These are phyloP conservation scores for Xyliphius kryptos DNA, from an alignment of 2,113 vertebrate genomes.

Conservation along the genomic window DNA sequence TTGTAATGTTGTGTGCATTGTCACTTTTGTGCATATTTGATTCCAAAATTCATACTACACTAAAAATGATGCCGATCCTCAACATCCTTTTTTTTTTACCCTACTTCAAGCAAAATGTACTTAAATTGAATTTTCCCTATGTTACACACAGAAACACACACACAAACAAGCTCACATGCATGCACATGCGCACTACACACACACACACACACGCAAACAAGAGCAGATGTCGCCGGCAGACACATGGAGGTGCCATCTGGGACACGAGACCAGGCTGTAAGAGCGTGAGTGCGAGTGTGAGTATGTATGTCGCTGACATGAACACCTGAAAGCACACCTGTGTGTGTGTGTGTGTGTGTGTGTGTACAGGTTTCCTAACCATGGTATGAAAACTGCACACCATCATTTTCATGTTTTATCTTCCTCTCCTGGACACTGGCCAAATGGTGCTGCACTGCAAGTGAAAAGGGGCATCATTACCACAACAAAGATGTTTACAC, in stretches of 20 bases:
- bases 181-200: constrained; percentile 7
- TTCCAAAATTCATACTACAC: too few species aligned
- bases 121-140: too few species aligned
- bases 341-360: constrained; percentile 51
- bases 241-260: constrained; percentile 71
- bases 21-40: too few species aligned
- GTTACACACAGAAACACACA: neutral
- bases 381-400: constrained; percentile 73
- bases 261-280: constrained; percentile 40
- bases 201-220: constrained; percentile 39
- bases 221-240: constrained; percentile 73
- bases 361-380: constrained; percentile 42
- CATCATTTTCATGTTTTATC: constrained; percentile 74
- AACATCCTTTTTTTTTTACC: too few species aligned
- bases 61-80: too few species aligned
- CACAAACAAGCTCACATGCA: constrained; percentile 8
- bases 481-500: too few species aligned
- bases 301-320: constrained; percentile 21
- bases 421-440: constrained; percentile 73
- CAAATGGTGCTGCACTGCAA: constrained; percentile 75
- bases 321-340: constrained; percentile 32
- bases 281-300: constrained; percentile 43
- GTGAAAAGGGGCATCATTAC: constrained; percentile 27
- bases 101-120: too few species aligned
- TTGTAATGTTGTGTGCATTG: too few species aligned